Evolutionary conservation across 30 jellyfish, hydroid and myxozoan genomes (phyloP).

Genomic region (Catostylus mosaicus): DNA sequence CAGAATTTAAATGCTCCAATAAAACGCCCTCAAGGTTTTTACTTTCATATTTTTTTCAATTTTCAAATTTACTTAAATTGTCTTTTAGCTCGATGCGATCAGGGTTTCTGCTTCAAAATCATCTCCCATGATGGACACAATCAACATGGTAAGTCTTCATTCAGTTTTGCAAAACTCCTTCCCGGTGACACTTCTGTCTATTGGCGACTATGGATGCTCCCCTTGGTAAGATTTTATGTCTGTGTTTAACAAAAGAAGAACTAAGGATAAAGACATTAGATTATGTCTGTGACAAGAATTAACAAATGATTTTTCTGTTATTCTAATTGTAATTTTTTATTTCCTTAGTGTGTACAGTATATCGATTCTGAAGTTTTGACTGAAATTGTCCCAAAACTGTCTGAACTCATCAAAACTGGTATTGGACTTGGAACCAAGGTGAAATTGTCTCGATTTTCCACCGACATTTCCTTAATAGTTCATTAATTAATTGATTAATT

Average conservation of each 20-base stretch:
- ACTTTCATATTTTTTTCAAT: too few relatives aligned
- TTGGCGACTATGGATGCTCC: background rate
- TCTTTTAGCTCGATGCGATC: slow-evolving; percentile 83
- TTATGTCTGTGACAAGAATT: too few relatives aligned
- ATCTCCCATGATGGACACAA: slow-evolving; percentile 98
- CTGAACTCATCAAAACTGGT: slow-evolving; percentile 81
- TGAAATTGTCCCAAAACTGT: slow-evolving; percentile 72
- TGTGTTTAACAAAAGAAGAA: too few relatives aligned
- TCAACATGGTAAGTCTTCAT: slow-evolving; percentile 88
- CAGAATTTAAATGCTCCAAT: too few relatives aligned
- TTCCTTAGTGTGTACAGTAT: slow-evolving; percentile 78
- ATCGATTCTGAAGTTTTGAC: slow-evolving; percentile 65
- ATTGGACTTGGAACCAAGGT: slow-evolving; percentile 97
- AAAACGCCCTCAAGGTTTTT: too few relatives aligned
- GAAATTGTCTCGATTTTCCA: background rate
- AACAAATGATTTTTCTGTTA: too few relatives aligned
- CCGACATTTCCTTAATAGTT: background rate
- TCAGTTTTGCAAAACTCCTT: too few relatives aligned
- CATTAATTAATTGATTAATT: background rate
- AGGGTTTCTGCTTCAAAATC: slow-evolving; percentile 93
- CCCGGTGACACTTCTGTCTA: too few relatives aligned
- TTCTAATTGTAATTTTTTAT: background rate
- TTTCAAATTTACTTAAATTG: too few relatives aligned
- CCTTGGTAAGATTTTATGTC: background rate
- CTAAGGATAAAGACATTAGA: too few relatives aligned